These are phyloP conservation scores for Hipposideros larvatus DNA, from an alignment of 2,797 vertebrate genomes.

Conservation along the genomic window DNA sequence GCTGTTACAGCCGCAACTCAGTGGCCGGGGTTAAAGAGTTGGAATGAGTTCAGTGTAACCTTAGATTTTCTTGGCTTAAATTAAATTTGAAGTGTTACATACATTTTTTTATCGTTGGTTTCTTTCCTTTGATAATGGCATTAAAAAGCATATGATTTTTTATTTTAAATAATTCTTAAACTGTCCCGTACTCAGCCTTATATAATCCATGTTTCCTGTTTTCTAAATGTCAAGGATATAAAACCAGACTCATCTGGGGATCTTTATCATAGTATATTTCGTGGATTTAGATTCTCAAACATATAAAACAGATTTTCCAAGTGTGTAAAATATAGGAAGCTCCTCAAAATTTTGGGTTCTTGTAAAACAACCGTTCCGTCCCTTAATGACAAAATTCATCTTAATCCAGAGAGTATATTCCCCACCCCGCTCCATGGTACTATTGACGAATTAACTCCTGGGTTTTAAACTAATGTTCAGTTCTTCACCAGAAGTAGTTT, in stretches of 20 bases:
- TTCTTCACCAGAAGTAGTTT: slow-evolving; percentile 4
- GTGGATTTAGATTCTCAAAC: slow-evolving; percentile 55
- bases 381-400: not conserved
- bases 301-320: slow-evolving; percentile 32
- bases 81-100: slow-evolving; percentile 47
- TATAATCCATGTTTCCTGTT: slow-evolving; percentile 30
- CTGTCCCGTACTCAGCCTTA: slow-evolving; percentile 14
- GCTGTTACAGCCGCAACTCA: not conserved
- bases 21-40: not conserved
- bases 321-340: slow-evolving; percentile 33
- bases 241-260: not conserved
- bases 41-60: not conserved
- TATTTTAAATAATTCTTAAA: slow-evolving; percentile 56
- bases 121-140: slow-evolving; percentile 57
- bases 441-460: not conserved
- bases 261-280: not conserved
- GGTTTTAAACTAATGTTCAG: slow-evolving; percentile 21
- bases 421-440: not conserved
- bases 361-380: not conserved
- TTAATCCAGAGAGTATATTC: not conserved
- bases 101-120: slow-evolving; percentile 51
- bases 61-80: slow-evolving; percentile 46
- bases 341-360: slow-evolving; percentile 4
- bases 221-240: slow-evolving; percentile 32
- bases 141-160: slow-evolving; percentile 49